These are phyloP conservation scores for Arothron firmamentum DNA, from an alignment of 2,113 vertebrate species.

Conservation along the genomic window DNA sequence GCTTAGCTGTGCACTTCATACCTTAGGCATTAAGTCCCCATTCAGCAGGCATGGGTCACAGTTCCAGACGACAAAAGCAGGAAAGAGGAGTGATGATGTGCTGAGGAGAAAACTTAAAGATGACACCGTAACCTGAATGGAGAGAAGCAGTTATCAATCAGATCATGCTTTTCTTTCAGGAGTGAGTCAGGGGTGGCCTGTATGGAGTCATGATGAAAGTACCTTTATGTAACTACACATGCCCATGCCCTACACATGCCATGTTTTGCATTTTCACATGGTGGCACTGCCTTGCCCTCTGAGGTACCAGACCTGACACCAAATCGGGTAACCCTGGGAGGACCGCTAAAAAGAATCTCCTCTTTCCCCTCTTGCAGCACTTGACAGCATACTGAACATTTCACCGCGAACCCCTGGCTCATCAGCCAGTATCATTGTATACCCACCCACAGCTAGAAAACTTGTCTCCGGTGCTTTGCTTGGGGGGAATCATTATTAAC, in stretches of 20 bases:
- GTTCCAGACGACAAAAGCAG: conserved; percentile 14
- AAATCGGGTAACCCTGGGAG: conserved; percentile 55
- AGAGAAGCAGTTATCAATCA: too few species aligned
- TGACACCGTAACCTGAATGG: too few species aligned
- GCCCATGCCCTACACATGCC: too few species aligned
- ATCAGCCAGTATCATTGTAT: conserved; percentile 33
- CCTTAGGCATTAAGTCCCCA: conserved; percentile 41
- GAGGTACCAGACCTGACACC: conserved; percentile 58
- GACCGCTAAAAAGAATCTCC: conserved; percentile 59
- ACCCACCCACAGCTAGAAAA: conserved; percentile 15
- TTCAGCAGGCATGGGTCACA: conserved; percentile 44
- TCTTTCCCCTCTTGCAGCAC: conserved; percentile 48
- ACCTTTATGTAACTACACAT: background rate
- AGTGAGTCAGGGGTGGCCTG: too few species aligned
- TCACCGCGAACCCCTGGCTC: conserved; percentile 45
- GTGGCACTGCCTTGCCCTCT: conserved; percentile 9
- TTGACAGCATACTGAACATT: conserved; percentile 65
- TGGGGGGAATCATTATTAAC: conserved; percentile 29
- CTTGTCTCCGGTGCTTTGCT: conserved; percentile 12
- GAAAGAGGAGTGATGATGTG: background rate
- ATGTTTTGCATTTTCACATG: background rate
- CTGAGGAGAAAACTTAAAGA: conserved; percentile 9
- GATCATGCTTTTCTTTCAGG: too few species aligned
- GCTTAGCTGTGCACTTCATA: conserved; percentile 50
- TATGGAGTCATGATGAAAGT: too few species aligned